phyloP scores from a whole-genome alignment of 2,797 vertebrate species.

The Paedocypris micromegethes region DNA sequence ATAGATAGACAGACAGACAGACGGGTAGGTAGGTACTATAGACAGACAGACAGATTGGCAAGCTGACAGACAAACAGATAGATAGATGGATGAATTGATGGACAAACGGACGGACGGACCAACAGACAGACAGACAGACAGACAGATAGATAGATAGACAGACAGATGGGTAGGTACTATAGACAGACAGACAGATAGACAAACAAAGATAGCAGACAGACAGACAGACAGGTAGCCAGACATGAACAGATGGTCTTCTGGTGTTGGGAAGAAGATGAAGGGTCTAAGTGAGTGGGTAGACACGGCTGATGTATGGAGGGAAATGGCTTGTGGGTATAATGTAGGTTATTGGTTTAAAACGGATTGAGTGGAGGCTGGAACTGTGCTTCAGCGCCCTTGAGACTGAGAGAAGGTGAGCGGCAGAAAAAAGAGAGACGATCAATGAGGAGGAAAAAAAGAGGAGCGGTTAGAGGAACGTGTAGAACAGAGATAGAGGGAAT shows the following conservation, averaged over 20 bases:
- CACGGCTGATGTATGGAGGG: constrained; percentile 9
- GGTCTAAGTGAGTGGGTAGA: constrained; percentile 16
- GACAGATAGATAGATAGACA: too few species aligned
- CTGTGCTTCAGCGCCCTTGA: constrained; percentile 34
- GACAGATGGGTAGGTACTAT: too few species aligned
- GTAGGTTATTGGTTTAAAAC: constrained; percentile 32
- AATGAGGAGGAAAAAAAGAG: constrained; percentile 32
- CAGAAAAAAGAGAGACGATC: constrained; percentile 29
- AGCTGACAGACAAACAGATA: too few species aligned
- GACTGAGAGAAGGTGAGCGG: constrained; percentile 22
- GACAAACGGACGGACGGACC: too few species aligned
- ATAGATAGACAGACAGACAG: too few species aligned
- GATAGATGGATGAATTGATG: too few species aligned
- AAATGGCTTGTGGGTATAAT: constrained; percentile 21
- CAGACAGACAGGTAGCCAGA: neutral
- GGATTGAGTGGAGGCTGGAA: constrained; percentile 25
- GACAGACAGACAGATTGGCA: too few species aligned
- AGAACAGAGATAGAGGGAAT: constrained; percentile 19
- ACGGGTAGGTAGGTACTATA: too few species aligned
- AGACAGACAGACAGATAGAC: neutral
- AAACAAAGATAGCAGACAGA: constrained; percentile 9
- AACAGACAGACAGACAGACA: too few species aligned
- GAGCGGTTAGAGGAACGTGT: constrained; percentile 18
- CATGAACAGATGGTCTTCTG: too few species aligned
- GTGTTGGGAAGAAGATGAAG: too few species aligned